phyloP scores from a whole-genome alignment of 2,797 vertebrate species.

The Pantherophis vulpinus region DNA sequence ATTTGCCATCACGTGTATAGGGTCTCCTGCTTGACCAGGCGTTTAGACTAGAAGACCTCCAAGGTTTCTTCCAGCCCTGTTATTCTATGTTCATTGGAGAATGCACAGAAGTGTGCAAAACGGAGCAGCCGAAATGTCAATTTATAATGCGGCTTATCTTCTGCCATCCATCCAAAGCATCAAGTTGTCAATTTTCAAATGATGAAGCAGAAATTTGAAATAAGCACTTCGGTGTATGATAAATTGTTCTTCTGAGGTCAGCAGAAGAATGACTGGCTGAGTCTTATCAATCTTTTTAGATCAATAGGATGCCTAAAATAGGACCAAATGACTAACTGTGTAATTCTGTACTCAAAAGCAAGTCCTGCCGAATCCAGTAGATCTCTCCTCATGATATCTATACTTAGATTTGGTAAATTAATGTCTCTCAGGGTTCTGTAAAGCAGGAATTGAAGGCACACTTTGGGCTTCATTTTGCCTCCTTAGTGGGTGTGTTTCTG shows the following conservation, averaged over 20 bases:
- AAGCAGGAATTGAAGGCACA: background rate
- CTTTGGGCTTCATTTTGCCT: background rate
- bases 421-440: background rate
- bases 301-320: slow-evolving; percentile 9
- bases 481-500: background rate
- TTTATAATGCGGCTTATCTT: background rate
- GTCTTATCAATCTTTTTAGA: slow-evolving; percentile 35
- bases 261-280: slow-evolving; percentile 3
- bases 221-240: background rate
- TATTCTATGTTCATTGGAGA: background rate
- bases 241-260: background rate
- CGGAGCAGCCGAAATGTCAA: slow-evolving; percentile 11
- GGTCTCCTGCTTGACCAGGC: background rate
- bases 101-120: background rate
- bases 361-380: background rate
- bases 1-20: background rate
- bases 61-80: background rate
- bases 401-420: background rate
- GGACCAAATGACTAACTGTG: slow-evolving; percentile 37
- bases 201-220: background rate
- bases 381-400: background rate
- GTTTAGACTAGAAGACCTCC: background rate
- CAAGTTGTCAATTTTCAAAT: background rate
- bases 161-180: background rate
- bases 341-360: slow-evolving; percentile 31